Conservation (phyloP, 2,888 invertebrate species). For the Erebia ligea region DNA sequence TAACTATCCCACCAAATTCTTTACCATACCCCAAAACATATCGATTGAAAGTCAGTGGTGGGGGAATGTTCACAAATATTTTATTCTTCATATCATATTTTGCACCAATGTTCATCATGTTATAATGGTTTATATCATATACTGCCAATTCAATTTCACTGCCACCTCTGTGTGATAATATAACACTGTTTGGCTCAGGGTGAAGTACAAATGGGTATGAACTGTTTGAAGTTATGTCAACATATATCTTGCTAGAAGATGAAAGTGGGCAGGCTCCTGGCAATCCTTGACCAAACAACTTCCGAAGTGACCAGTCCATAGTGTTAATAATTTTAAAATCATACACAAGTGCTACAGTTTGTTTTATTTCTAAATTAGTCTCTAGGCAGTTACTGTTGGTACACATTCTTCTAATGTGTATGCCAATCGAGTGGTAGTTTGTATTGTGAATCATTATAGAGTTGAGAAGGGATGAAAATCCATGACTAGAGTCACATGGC, state of each 20-base stretch:
- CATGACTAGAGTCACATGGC: slow-evolving; percentile 96
- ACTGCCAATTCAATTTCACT: slow-evolving; percentile 86
- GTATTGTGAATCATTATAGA: slow-evolving; percentile 96
- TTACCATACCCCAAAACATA: slow-evolving; percentile 95
- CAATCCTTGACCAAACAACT: slow-evolving; percentile 93
- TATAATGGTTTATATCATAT: slow-evolving; percentile 85
- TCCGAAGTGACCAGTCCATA: slow-evolving; percentile 93
- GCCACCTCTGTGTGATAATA: slow-evolving; percentile 87
- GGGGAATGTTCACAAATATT: slow-evolving; percentile 79
- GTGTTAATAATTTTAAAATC: slow-evolving; percentile 87
- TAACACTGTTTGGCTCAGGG: slow-evolving; percentile 83
- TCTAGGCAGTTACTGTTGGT: slow-evolving; percentile 81
- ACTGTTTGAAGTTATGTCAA: slow-evolving; percentile 88
- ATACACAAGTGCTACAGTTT: slow-evolving; percentile 94
- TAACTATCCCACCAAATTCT: slow-evolving; percentile 94
- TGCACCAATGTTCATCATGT: slow-evolving; percentile 88
- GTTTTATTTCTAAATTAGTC: slow-evolving; percentile 90
- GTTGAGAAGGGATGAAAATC: slow-evolving; percentile 93
- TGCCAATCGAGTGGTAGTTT: slow-evolving; percentile 94
- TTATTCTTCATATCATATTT: slow-evolving; percentile 75
- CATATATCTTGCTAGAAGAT: slow-evolving; percentile 89
- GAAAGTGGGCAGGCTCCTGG: slow-evolving; percentile 93
- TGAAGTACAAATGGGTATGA: slow-evolving; percentile 85
- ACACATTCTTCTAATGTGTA: slow-evolving; percentile 93
- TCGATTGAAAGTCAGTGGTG: slow-evolving; percentile 90